Percentiles rank a stretch among this genome's conserved stretches.
These are phyloP conservation scores for Drosophila malerkotliana DNA, from an alignment of 1,140 invertebrate genomes.

Conservation along the genomic window DNA sequence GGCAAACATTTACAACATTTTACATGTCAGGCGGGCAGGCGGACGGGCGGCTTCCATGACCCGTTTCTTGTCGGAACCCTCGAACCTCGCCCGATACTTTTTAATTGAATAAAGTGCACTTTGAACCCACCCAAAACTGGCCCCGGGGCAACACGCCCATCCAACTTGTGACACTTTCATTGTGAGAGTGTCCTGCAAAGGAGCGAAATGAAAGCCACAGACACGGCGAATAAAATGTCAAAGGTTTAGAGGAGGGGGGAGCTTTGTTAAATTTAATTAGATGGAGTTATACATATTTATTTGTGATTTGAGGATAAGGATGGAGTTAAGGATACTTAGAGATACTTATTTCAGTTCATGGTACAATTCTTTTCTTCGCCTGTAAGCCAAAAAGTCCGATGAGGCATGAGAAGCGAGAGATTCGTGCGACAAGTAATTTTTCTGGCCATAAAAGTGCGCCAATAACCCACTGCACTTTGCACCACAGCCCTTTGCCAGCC, in stretches of 20 bases:
- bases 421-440: constrained; percentile 49
- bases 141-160: constrained; percentile 16
- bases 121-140: constrained; percentile 38
- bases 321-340: no score
- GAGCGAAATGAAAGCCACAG: constrained; percentile 12
- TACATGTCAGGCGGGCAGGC: constrained; percentile 29
- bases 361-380: neutral
- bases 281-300: neutral
- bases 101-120: constrained; percentile 81
- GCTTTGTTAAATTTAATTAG: neutral
- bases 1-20: constrained; percentile 69
- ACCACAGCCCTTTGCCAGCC: constrained; percentile 2
- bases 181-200: constrained; percentile 56
- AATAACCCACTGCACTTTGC: constrained; percentile 78
- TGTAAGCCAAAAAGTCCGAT: constrained; percentile 19
- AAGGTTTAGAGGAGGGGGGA: neutral
- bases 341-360: neutral
- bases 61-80: constrained; percentile 1
- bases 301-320: no score
- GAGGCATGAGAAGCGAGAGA: constrained; percentile 33
- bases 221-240: neutral
- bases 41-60: constrained; percentile 4
- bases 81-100: constrained; percentile 48
- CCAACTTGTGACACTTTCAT: constrained; percentile 78
- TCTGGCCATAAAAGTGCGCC: constrained; percentile 72